Evolutionary conservation across 2,113 vertebrate genomes (phyloP), one percentile per base, ranked within the genome.

Genomic region (Spermophilus dauricus): DNA sequence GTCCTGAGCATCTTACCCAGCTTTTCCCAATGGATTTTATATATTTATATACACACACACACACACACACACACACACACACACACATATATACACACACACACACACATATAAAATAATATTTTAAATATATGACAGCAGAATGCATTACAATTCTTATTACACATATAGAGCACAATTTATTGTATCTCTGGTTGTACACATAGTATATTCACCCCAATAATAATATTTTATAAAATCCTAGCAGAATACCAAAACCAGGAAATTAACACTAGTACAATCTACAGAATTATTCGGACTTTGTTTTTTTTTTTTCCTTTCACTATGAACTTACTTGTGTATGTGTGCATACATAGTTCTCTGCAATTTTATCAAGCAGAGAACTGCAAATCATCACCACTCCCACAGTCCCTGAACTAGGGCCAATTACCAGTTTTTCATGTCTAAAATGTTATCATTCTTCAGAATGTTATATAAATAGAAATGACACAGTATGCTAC

Each of bases 371-470:
- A 77, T 2, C 72, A 56, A 18, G 18, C 37, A 76, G 6, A 82
- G 53, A 72, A 87, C 7, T 76, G 7, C 1, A 45, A 45, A 76
- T 3, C 37, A 93, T 63, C 28, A 86, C 7, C 37, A 67, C 32
- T 26, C 37, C 45, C 28, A 73, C 1, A 73, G 42, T 53, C 18
- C 48, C 61, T 72, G 84, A 34, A 70, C 30, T 26, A 18, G 58
- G 37, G 42, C 28, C 45, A 89, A 56, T 72, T 58, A 56, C 56
- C 24, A 63, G 82, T 39, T 73, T 39, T 70, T 73, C 32, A 18
- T 76, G 72, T 93, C 75, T 81, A 17, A 72, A 83, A 80, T 84
- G 89, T 42, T 87, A 20, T 51, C 24, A 84, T 93, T 65, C 42
- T 85, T 75, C 37, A 86, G 32, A 86, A 95, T 69, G 67, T 48